Evolutionary conservation across 1,140 invertebrate genomes (phyloP), one percentile per base, ranked within the genome.

Genomic region (Gonatopus flavifemur): DNA sequence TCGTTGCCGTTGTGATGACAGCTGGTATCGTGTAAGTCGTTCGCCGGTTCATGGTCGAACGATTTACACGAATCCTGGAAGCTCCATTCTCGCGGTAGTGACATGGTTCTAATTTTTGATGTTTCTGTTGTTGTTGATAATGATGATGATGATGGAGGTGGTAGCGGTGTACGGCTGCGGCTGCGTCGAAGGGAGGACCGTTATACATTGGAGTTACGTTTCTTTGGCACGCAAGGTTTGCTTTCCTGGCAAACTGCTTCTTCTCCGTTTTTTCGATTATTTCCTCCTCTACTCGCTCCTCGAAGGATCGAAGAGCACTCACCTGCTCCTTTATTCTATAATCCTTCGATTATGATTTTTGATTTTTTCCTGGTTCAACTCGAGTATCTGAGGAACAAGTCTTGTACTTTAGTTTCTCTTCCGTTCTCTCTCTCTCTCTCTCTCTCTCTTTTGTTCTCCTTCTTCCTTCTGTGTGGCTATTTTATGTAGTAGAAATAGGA

Each of bases 1-100:
- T 53, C 55, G 28, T 43, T 32, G 46, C 25, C 25, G 55, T 55
- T 62, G 68, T 32, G 38, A 52, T 58, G 62, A 69, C 59, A 62
- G 64, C 66, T 39, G 33, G 9, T 46, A 38, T 28, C 12, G 43
- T 64, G 57, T 40, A 63, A 59, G 64, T 69, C 66, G 69, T n/a
- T n/a, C n/a, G 42, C 48, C 38, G 39, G 15, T 9, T 49, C 36
- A 44, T 71, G 67, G 61, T 78, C 74, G 60, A 71, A 58, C 71
- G 72, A 69, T 66, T 77, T 69, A 74, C 79, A 71, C 69, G 80
- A 76, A 69, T 80, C 77, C 74, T 82, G 79, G 69, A 81, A 76
- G 75, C 80, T 80, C 80, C 81, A 83, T 72, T 82, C 81, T 62
- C 80, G 79, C 70, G 82, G 81, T 71, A 83, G 70, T 74, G 82